A percentile compares a stretch with the other conserved stretches of the same genome.
phyloP scores from a whole-genome alignment of 2,888 invertebrate genomes.

The Trachelus troglodyta region DNA sequence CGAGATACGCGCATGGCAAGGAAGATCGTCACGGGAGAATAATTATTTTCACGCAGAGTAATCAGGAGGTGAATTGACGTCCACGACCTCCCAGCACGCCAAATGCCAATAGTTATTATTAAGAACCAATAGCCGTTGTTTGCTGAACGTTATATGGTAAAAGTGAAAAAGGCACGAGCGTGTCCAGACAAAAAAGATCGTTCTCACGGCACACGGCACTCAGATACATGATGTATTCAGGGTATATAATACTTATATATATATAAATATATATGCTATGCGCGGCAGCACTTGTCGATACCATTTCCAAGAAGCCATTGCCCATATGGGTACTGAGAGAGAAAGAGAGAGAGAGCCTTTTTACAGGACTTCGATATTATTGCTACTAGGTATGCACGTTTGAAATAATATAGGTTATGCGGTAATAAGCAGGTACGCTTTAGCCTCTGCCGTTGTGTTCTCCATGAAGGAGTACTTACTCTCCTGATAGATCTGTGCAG shows the following conservation, averaged over 20 bases:
- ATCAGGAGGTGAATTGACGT: neutral
- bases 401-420: slow-evolving; percentile 28
- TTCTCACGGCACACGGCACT: slow-evolving; percentile 9
- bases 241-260: neutral
- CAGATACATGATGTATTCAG: neutral
- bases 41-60: slow-evolving; percentile 47
- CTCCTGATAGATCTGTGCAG: neutral
- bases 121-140: neutral
- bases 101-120: slow-evolving; percentile 1
- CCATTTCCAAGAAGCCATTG: slow-evolving; percentile 3
- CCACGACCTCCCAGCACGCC: slow-evolving; percentile 4
- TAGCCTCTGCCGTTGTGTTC: neutral
- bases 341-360: neutral
- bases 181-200: neutral
- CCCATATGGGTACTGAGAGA: neutral
- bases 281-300: neutral
- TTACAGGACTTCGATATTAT: slow-evolving; percentile 8
- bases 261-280: neutral
- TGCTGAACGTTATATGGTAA: neutral
- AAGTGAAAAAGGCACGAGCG: neutral
- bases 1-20: neutral
- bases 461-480: neutral
- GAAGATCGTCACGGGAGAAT: slow-evolving; percentile 13
- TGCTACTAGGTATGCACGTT: slow-evolving; percentile 27
- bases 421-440: slow-evolving; percentile 26